Percentiles rank a stretch among this genome's conserved stretches.
These are phyloP conservation scores for Drosophila anomelani DNA, from an alignment of 2,888 invertebrate genomes.

Conservation along the genomic window DNA sequence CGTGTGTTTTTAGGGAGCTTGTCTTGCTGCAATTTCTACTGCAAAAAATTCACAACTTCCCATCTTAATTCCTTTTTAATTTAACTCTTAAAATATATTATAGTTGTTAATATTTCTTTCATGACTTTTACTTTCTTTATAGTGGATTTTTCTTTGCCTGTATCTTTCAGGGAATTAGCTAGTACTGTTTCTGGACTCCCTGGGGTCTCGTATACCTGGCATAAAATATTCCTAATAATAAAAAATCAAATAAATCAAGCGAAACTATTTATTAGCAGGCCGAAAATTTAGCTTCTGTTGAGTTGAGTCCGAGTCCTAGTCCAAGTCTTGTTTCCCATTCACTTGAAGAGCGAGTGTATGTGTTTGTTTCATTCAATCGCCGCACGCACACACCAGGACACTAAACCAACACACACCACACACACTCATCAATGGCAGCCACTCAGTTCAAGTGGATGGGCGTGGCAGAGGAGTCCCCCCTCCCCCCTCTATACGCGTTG, in stretches of 20 bases:
- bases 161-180: background rate
- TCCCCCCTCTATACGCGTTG: conserved; percentile 10
- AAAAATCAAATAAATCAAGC: conserved; percentile 78
- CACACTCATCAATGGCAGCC: conserved; percentile 4
- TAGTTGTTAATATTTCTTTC: no score
- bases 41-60: no score
- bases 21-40: background rate
- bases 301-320: conserved; percentile 55
- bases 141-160: conserved; percentile 2
- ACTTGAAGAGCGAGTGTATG: conserved; percentile 1
- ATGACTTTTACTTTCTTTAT: no score
- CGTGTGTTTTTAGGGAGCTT: no score
- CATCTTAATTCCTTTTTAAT: no score
- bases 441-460: conserved; percentile 58
- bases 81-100: background rate
- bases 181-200: conserved; percentile 41
- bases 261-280: conserved; percentile 69
- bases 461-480: conserved; percentile 34
- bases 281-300: conserved; percentile 33
- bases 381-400: conserved; percentile 54
- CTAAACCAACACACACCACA: conserved; percentile 12
- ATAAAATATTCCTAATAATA: conserved; percentile 80
- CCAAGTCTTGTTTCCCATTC: background rate
- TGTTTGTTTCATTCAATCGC: conserved; percentile 18
- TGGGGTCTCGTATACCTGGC: conserved; percentile 65